A percentile compares a stretch with the other conserved stretches of the same genome.
Conservation (phyloP, 2,888 invertebrate species). For the Chrysolina haemoptera region DNA sequence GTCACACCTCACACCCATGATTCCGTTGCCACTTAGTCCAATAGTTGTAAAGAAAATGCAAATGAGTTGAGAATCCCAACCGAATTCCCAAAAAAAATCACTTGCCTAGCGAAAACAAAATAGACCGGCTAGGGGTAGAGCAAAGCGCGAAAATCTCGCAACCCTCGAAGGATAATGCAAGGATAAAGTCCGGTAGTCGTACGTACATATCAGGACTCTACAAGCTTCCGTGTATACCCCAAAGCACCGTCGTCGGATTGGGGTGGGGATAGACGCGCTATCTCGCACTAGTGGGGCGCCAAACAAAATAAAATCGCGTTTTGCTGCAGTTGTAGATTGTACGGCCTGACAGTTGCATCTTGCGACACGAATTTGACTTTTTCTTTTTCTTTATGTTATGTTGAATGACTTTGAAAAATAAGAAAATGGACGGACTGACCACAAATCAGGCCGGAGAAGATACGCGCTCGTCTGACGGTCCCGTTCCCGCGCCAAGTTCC, state of each 20-base stretch:
- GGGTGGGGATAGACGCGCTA: constrained; percentile 50
- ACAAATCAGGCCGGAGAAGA: constrained; percentile 36
- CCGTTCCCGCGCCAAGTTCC: constrained; percentile 40
- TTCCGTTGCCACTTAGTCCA: neutral
- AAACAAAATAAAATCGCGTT: constrained; percentile 66
- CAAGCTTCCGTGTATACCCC: constrained; percentile 41
- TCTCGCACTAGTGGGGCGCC: constrained; percentile 56
- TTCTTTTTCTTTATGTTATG: constrained; percentile 32
- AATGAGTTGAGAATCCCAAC: constrained; percentile 7
- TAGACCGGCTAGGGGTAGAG: neutral
- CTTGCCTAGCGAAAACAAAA: constrained; percentile 16
- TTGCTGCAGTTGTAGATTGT: constrained; percentile 65
- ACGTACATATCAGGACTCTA: constrained; percentile 23
- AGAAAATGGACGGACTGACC: constrained; percentile 39
- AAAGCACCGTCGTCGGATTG: constrained; percentile 40
- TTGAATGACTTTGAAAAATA: constrained; percentile 23
- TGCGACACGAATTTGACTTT: constrained; percentile 47
- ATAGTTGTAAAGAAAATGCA: constrained; percentile 11
- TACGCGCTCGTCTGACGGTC: constrained; percentile 37
- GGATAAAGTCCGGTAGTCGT: constrained; percentile 13
- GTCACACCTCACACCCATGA: neutral
- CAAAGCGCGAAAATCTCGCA: constrained; percentile 18
- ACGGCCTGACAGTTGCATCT: constrained; percentile 61
- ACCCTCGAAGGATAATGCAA: constrained; percentile 7
- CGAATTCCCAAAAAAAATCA: constrained; percentile 10